Evolutionary conservation across 2,888 invertebrate species (phyloP).

Genomic region (Sycophila texana): DNA sequence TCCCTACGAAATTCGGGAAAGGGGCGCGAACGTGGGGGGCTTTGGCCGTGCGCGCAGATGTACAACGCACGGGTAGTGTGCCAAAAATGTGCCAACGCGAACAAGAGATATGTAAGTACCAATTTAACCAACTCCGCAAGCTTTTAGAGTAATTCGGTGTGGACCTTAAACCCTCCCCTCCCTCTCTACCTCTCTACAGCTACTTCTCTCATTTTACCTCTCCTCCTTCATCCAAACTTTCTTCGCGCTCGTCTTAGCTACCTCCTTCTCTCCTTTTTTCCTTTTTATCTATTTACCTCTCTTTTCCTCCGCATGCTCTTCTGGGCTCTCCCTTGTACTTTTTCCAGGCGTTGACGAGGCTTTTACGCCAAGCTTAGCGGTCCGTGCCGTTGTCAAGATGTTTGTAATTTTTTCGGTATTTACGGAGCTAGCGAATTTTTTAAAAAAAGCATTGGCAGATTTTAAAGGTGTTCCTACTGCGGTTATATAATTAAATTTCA

Average conservation of each 20-base stretch:
- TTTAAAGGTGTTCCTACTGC: constrained; percentile 11
- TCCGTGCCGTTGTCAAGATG: neutral
- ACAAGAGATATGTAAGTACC: constrained; percentile 70
- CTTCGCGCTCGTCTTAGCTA: neutral
- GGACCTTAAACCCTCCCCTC: constrained; percentile 46
- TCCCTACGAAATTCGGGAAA: constrained; percentile 62
- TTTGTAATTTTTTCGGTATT: constrained; percentile 51
- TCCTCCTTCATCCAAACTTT: neutral
- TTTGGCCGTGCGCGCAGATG: constrained; percentile 62
- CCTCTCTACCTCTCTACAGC: neutral
- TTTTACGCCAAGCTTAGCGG: constrained; percentile 8
- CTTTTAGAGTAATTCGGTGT: constrained; percentile 62
- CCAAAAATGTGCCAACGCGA: constrained; percentile 70
- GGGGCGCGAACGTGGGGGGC: constrained; percentile 56
- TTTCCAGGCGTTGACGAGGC: constrained; percentile 20
- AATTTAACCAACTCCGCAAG: constrained; percentile 66
- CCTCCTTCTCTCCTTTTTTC: neutral
- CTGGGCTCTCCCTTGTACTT: neutral
- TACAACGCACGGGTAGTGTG: constrained; percentile 63
- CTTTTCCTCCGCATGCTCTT: neutral
- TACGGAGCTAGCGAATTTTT: constrained; percentile 19
- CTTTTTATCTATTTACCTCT: constrained; percentile 6
- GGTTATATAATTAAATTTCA: constrained; percentile 34
- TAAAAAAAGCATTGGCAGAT: neutral
- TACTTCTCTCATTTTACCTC: neutral